Base-by-base conservation (phyloP, 2,888 invertebrate species). In the Boloria selene region DNA sequence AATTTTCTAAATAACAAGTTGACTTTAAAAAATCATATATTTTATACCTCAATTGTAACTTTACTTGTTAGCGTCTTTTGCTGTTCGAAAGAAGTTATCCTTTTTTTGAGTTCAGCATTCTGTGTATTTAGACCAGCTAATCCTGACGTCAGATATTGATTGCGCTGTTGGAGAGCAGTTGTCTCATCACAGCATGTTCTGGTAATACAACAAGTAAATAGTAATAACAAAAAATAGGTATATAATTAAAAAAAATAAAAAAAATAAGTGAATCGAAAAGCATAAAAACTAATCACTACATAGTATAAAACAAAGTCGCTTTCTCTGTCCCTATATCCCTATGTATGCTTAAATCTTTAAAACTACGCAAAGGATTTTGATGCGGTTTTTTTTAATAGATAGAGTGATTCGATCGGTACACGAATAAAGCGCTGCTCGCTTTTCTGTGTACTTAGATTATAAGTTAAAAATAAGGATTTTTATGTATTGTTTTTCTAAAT, bases 161-260 rank as follows among this genome's bases (percentile, higher is more conserved):
- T 77, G 22, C 83, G 81, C 26, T 87, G 69, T 66, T 87, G 86
- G 6, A 85, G 77, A 4, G 77, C 75, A 68, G 86, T 76, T 70
- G 84, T 81, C 59, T 87, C 85, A 18, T 85, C 86, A 44, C 83
- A 75, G 22, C 79, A 76, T 77, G 82, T 85, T 68, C 91, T 91
- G 74, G 71, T 59, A 70, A 74, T 64, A 64, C 22, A 38, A 6
- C n/a, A 50, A 26, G 49, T 50, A 45, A 51, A 16, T 60, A 44
- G 69, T 14, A 26, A 7, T 38, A 44, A 47, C 42, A 45, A 59
- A 31, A 17, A 17, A 38, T 58, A 54, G 31, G 42, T 51, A 26
- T 14, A 26, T 6, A 42, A 22, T 26, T 22, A 17, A n/a, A n/a
- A n/a, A n/a, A n/a, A 17, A 51, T 31, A 13, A 26, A 13, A 49